Percentiles rank a stretch among this genome's conserved stretches.
phyloP scores from a whole-genome alignment of 2,888 invertebrate genomes.

The Drosophila antonietae region DNA sequence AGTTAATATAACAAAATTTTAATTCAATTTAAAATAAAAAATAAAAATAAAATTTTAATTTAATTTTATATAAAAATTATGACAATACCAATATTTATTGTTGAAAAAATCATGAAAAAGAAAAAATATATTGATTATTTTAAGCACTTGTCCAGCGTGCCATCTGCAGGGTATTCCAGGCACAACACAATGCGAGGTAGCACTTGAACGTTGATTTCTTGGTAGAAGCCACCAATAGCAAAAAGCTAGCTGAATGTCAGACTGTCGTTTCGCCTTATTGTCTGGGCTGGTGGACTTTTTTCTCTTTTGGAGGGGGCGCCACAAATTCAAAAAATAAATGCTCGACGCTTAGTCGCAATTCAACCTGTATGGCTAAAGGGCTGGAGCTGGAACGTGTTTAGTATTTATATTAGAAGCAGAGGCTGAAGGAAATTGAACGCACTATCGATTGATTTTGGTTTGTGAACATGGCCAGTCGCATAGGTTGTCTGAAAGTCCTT shows the following conservation, averaged over 20 bases:
- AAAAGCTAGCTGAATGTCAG: constrained; percentile 26
- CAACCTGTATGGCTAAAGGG: constrained; percentile 68
- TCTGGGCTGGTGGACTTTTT: constrained; percentile 39
- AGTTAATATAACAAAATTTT: too few relatives aligned
- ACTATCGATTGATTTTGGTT: constrained; percentile 59
- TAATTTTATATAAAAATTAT: too few relatives aligned
- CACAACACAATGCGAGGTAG: constrained; percentile 4
- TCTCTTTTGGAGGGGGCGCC: constrained; percentile 50
- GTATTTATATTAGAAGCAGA: constrained; percentile 8
- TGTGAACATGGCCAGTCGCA: constrained; percentile 72
- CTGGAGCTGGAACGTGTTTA: constrained; percentile 43
- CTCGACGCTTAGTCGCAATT: constrained; percentile 68
- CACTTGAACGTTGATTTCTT: constrained; percentile 47
- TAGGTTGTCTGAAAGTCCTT: constrained; percentile 74
- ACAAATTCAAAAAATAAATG: constrained; percentile 70
- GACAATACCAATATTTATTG: too few relatives aligned
- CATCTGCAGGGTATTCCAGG: constrained; percentile 28
- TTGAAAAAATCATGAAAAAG: too few relatives aligned
- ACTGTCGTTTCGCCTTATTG: constrained; percentile 29
- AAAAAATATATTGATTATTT: not conserved
- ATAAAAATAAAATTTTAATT: too few relatives aligned
- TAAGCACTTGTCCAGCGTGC: not conserved
- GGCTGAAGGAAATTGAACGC: constrained; percentile 37
- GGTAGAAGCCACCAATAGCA: constrained; percentile 36
- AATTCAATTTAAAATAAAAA: too few relatives aligned